phyloP scores from a whole-genome alignment of 2,888 invertebrate species.

The Argynnis bischoffii region DNA sequence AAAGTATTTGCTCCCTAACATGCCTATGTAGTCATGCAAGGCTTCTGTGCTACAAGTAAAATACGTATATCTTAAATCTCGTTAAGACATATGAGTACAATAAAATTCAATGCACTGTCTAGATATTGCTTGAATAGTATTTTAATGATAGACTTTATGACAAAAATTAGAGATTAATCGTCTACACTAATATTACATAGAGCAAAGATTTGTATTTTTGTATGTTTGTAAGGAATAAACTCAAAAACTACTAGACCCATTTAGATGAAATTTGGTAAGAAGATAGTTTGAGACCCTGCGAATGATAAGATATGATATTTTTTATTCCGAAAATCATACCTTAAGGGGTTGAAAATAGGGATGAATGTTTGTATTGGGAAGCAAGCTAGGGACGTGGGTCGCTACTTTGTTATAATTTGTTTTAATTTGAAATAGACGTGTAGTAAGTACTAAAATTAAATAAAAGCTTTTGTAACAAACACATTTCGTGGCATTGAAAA shows the following conservation, averaged over 20 bases:
- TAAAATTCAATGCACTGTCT: background rate
- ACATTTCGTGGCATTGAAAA: conserved; percentile 10
- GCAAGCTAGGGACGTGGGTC: background rate
- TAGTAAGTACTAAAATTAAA: background rate
- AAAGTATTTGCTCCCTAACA: conserved; percentile 7
- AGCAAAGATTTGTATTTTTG: too few species aligned
- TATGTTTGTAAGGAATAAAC: too few species aligned
- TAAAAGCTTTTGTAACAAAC: background rate
- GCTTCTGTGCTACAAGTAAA: background rate
- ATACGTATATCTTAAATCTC: conserved; percentile 9
- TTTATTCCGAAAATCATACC: too few species aligned
- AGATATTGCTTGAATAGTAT: background rate
- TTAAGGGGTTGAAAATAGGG: too few species aligned
- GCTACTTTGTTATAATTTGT: background rate
- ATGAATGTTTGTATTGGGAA: too few species aligned
- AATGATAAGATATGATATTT: too few species aligned
- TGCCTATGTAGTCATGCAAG: conserved; percentile 6
- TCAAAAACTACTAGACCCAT: too few species aligned
- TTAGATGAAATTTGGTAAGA: too few species aligned
- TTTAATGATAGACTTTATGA: too few species aligned
- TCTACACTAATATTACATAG: too few species aligned
- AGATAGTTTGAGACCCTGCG: too few species aligned
- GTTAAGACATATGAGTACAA: background rate
- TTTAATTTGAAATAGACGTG: background rate
- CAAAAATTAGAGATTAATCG: too few species aligned